Base-by-base conservation (phyloP, 2,888 invertebrate genomes). In the Platerodrilus igneus region DNA sequence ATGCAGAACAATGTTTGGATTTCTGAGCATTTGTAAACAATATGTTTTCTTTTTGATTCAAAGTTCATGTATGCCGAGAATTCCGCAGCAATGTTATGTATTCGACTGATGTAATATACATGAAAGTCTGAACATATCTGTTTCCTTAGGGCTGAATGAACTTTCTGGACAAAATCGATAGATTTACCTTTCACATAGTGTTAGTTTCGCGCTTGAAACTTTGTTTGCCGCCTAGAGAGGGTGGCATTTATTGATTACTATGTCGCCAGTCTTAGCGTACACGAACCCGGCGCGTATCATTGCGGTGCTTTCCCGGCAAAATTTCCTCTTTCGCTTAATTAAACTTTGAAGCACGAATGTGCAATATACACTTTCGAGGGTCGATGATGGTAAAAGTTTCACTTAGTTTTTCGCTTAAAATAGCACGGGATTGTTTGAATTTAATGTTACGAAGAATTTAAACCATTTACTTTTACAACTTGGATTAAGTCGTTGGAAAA, bases 301-400 rank as follows among this genome's bases (percentile, higher is more conserved):
- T 37, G 32, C 31, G 14, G 34, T 34, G 31, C 36, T 31, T 41
- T 36, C 36, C 20, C 31, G 26, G 31, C 35, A 27, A 41, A 41
- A 41, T 41, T 41, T 36, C 36, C 41, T 37, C 36, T 30, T 41
- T 41, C 28, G 28, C 41, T 41, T 41, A 41, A 41, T 40, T 40
- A 40, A 40, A 35, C 40, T 35, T 32, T 21, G 28, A 28, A 33
- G 31, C 34, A 21, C 26, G 27, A 37, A 17, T 19, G n/a, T n/a
- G n/a, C n/a, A n/a, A n/a, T n/a, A n/a, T n/a, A n/a, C n/a, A n/a
- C n/a, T n/a, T n/a, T n/a, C n/a, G n/a, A n/a, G n/a, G n/a, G n/a
- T n/a, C n/a, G n/a, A n/a, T n/a, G n/a, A n/a, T n/a, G n/a, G n/a
- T n/a, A n/a, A n/a, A n/a, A 27, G 18, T 29, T 11, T 23, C 27